phyloP scores from a whole-genome alignment of 2,797 vertebrate genomes.

The Micropoecilia bifurca region DNA sequence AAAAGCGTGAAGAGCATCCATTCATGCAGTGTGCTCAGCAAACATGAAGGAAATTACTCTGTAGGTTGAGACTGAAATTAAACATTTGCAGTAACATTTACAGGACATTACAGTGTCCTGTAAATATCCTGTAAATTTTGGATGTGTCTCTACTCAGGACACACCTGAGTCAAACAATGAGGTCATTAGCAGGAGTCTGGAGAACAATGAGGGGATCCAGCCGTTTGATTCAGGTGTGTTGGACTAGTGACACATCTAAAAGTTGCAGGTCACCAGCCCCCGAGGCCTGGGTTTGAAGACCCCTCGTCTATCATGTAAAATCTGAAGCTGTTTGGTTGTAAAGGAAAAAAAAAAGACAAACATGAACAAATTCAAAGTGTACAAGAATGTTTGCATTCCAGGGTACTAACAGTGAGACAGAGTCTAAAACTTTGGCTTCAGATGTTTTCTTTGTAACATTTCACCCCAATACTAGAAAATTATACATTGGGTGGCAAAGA shows the following conservation, averaged over 20 bases:
- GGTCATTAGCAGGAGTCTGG: no score
- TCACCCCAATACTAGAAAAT: slow-evolving; percentile 18
- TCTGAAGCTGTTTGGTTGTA: background rate
- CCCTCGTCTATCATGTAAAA: background rate
- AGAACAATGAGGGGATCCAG: no score
- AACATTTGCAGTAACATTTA: background rate
- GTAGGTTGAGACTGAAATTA: no score
- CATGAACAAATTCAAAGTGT: background rate
- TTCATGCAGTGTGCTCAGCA: background rate
- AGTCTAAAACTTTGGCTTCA: slow-evolving; percentile 27
- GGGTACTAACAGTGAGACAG: slow-evolving; percentile 30
- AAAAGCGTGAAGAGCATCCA: background rate
- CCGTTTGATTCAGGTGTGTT: no score
- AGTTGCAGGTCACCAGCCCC: no score
- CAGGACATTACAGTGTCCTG: background rate
- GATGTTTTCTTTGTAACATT: slow-evolving; percentile 12
- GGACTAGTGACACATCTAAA: no score
- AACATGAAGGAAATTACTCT: background rate
- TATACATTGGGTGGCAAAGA: slow-evolving; percentile 27
- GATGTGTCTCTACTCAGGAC: no score
- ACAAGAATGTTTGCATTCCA: background rate
- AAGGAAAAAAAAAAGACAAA: background rate
- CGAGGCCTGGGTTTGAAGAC: no score
- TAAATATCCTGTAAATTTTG: no score
- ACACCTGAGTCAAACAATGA: no score